Evolutionary conservation across 1,140 invertebrate species (phyloP), one percentile per base, ranked within the genome.

Genomic region (Trichonephila clavipes): DNA sequence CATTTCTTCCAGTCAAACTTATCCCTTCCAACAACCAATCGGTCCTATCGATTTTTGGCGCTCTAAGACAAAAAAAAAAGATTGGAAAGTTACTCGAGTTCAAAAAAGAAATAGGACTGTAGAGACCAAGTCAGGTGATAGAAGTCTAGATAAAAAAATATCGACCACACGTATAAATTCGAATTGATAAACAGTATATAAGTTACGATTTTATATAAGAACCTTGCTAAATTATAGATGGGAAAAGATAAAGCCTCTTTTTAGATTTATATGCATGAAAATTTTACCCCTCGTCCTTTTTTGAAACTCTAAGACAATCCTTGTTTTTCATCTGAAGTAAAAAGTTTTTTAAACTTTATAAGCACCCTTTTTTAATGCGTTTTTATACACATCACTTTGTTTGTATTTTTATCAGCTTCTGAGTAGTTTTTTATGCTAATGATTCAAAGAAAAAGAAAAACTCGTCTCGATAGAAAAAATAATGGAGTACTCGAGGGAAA

Each of bases 51-150:
- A 85, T 85, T 85, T 58, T n/a, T 3, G 58, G 58, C 16, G 72
- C 14, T n/a, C 24, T 28, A 77, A 59, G n/a, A 85, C 44, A 85
- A 85, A 40, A 40, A 85, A 85, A 40, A 40, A 85, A 59, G 81
- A 16, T 51, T 83, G 40, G 44, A 59, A 85, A 58, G 44, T 77
- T 77, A 40, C 16, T 77, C 24, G 21, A 21, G 62, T 77, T 40
- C 28, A 77, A 77, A 77, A 77, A 77, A 40, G 72, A 77, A 77
- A 77, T 40, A 19, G 28, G 72, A 77, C 72, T 77, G 28, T 77
- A 34, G 72, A 77, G 72, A 77, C 72, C 72, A 77, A 77, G 28
- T 77, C 34, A 77, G 72, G 72, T 77, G 72, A 77, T 77, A 18
- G 72, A 77, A 28, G 5, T 28, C 7, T 7, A 28, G 28, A 34